These are phyloP conservation scores for Oreochromis aureus DNA, from an alignment of 2,113 vertebrate species.

Conservation along the genomic window DNA sequence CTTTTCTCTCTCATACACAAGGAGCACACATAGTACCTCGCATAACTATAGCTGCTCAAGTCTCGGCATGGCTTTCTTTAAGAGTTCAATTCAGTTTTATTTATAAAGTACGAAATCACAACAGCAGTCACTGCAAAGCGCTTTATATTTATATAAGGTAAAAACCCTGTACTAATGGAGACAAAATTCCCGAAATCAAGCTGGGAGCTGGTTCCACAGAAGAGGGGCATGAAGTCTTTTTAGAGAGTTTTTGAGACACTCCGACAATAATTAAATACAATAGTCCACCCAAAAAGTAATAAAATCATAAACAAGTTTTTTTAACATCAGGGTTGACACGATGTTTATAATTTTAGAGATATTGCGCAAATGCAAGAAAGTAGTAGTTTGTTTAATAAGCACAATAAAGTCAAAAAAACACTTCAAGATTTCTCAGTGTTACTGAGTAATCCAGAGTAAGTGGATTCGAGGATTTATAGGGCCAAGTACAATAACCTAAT, in stretches of 20 bases:
- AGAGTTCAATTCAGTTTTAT: background rate
- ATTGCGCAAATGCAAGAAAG: background rate
- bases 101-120: background rate
- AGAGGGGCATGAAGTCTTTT: background rate
- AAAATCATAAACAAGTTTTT: background rate
- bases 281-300: background rate
- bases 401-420: accelerated
- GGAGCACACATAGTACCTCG: background rate
- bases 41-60: background rate
- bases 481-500: background rate
- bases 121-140: background rate
- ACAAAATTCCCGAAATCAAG: background rate
- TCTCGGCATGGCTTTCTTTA: background rate
- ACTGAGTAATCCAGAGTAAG: background rate
- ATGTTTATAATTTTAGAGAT: background rate
- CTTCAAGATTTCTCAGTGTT: background rate
- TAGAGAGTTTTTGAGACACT: background rate
- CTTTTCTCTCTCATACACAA: background rate
- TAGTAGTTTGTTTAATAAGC: background rate
- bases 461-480: background rate
- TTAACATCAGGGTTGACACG: background rate
- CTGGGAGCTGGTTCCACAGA: background rate
- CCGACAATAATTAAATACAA: background rate
- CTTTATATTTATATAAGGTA: background rate
- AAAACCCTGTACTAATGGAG: background rate